Evolutionary conservation across 1,140 invertebrate genomes (phyloP).

Genomic region (Fopius arisanus): DNA sequence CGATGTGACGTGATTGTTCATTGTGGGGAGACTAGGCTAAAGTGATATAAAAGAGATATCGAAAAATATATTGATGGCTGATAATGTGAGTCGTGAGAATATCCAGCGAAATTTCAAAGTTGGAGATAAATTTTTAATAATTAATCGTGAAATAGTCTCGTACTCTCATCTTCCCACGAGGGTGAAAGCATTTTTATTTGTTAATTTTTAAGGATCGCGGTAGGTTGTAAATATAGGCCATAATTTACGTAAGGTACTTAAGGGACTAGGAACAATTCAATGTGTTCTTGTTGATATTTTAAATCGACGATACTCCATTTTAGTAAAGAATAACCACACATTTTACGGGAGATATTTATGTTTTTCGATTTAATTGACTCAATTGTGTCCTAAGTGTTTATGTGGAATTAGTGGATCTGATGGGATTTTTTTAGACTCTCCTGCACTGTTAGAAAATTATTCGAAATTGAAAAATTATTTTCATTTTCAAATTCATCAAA

Average conservation of each 20-base stretch:
- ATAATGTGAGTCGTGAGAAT: not conserved
- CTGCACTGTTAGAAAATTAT: too few species aligned
- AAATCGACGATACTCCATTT: not conserved
- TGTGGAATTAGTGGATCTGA: not conserved
- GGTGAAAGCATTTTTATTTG: constrained; percentile 25
- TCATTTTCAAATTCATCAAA: too few species aligned
- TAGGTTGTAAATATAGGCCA: constrained; percentile 40
- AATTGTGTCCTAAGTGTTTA: not conserved
- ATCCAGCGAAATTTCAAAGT: not conserved
- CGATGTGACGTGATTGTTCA: constrained; percentile 40
- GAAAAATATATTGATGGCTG: not conserved
- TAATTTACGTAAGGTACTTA: constrained; percentile 40
- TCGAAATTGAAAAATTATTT: too few species aligned
- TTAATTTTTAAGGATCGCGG: not conserved
- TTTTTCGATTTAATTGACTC: not conserved
- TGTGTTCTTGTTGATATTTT: constrained; percentile 41
- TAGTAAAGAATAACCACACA: not conserved
- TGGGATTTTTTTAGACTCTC: too few species aligned
- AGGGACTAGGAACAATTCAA: constrained; percentile 37
- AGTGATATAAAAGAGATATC: constrained; percentile 3
- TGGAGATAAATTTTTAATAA: not conserved
- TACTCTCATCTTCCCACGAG: constrained; percentile 14
- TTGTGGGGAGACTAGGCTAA: constrained; percentile 20
- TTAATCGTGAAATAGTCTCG: not conserved
- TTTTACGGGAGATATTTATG: not conserved